Conservation (phyloP, 2,113 vertebrate species). For the Columba livia region DNA sequence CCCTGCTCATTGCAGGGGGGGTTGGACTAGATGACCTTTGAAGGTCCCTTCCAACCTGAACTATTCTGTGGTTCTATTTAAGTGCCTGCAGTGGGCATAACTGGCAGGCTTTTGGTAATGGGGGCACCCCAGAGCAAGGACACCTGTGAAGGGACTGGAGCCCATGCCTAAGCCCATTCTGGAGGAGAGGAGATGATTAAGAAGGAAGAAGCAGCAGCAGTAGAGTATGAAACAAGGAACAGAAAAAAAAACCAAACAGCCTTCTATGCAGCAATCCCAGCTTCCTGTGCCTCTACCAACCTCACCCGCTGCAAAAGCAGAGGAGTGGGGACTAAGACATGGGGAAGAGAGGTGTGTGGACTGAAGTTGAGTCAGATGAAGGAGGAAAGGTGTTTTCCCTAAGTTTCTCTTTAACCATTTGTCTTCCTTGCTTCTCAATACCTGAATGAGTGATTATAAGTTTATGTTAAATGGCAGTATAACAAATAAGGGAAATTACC, state of each 20-base stretch:
- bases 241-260: neutral
- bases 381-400: neutral
- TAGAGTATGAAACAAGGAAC: neutral
- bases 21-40: too few species aligned
- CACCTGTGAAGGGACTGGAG: neutral
- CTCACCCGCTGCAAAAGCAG: neutral
- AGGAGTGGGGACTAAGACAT: neutral
- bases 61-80: too few species aligned
- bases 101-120: neutral
- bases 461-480: neutral
- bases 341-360: neutral
- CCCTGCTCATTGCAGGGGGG: too few species aligned
- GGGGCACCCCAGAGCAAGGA: neutral
- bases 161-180: neutral
- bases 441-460: neutral
- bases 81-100: neutral
- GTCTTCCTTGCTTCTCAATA: neutral
- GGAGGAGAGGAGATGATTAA: neutral
- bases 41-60: too few species aligned
- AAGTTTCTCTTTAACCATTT: neutral
- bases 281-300: rapidly evolving
- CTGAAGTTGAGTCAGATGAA: rapidly evolving
- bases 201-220: neutral
- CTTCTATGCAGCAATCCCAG: neutral
- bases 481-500: neutral